These are phyloP conservation scores for Globia sparganii DNA, from an alignment of 2,888 invertebrate genomes.

Conservation along the genomic window DNA sequence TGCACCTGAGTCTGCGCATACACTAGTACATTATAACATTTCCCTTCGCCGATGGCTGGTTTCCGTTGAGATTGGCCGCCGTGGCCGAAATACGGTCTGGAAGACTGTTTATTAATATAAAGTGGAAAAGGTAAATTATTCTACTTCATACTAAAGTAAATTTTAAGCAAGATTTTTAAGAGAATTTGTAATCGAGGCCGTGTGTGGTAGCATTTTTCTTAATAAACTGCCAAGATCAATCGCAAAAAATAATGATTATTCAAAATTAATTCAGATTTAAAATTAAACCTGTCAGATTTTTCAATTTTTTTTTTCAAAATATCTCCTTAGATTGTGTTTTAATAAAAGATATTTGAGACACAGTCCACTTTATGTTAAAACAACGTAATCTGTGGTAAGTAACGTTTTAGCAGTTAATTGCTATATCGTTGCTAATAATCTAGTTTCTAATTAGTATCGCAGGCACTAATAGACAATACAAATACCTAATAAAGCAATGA, in stretches of 20 bases:
- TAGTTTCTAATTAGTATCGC: not conserved
- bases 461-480: not conserved
- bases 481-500: not conserved
- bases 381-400: not conserved
- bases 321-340: not conserved
- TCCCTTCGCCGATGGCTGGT: too few species aligned
- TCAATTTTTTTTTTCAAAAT: not conserved
- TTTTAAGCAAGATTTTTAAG: not conserved
- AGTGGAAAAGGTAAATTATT: too few species aligned
- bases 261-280: conserved; percentile 6
- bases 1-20: too few species aligned
- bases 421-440: not conserved
- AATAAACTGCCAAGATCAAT: not conserved
- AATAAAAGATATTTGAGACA: not conserved
- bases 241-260: not conserved
- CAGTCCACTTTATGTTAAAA: not conserved
- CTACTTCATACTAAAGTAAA: too few species aligned
- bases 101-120: too few species aligned
- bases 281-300: conserved; percentile 5
- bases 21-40: too few species aligned
- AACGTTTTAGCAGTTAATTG: not conserved
- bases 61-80: too few species aligned
- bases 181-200: not conserved
- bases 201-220: not conserved
- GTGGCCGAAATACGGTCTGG: too few species aligned